Conservation (phyloP, 1,140 invertebrate species). For the Papilio aristodemus region DNA sequence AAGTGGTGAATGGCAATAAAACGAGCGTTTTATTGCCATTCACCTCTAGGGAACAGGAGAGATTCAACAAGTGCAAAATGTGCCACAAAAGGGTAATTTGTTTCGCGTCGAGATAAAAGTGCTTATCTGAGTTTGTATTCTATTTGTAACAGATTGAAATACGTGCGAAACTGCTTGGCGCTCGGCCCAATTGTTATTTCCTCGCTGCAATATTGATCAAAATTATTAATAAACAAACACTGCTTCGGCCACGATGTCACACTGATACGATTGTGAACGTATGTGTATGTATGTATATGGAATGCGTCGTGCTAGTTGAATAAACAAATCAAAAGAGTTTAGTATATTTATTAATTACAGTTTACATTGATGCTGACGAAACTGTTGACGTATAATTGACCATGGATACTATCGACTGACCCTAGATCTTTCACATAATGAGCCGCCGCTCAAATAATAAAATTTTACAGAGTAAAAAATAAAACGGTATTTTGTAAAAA, state of each 20-base stretch:
- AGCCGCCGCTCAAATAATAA: no score
- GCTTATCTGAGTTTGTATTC: slow-evolving; percentile 42
- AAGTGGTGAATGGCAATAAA: no score
- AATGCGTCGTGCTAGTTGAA: no score
- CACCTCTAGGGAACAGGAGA: not conserved
- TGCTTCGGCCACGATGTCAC: slow-evolving; percentile 39
- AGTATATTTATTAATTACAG: no score
- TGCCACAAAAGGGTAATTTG: slow-evolving; percentile 7
- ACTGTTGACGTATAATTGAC: no score
- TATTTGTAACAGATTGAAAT: slow-evolving; percentile 48
- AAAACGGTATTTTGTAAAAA: no score
- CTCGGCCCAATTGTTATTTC: slow-evolving; percentile 51
- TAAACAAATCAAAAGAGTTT: no score
- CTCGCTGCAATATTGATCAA: slow-evolving; percentile 41
- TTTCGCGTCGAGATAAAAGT: slow-evolving; percentile 36
- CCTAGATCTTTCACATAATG: no score
- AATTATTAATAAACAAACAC: slow-evolving; percentile 41
- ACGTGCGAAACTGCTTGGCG: slow-evolving; percentile 51
- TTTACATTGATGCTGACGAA: no score
- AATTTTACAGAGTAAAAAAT: no score
- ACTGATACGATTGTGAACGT: slow-evolving; percentile 6
- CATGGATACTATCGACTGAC: no score
- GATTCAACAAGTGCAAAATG: not conserved
- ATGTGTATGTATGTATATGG: not conserved
- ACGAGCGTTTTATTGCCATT: not conserved